Conservation (phyloP, 1,140 invertebrate species). For the Ctenoplectra terminalis region DNA sequence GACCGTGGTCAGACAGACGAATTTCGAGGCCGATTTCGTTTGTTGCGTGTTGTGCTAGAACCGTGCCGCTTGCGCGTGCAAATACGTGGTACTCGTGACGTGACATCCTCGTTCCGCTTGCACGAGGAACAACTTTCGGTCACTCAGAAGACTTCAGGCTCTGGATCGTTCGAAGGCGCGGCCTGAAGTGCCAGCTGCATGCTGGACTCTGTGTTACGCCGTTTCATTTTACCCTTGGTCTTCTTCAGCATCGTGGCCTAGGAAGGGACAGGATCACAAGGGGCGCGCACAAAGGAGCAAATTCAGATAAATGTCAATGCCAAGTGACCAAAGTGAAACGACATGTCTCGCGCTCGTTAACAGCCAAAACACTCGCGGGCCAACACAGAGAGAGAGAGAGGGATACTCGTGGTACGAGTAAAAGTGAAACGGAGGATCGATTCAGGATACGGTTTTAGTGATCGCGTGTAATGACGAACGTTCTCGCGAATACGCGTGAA, state of each 20-base stretch:
- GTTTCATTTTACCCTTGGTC: slow-evolving; percentile 97
- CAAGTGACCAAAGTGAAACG: slow-evolving; percentile 38
- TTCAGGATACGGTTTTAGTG: background rate
- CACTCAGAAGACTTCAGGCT: slow-evolving; percentile 71
- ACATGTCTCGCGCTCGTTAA: slow-evolving; percentile 12
- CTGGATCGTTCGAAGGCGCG: slow-evolving; percentile 80
- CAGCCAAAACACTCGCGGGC: slow-evolving; percentile 37
- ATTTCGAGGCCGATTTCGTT: slow-evolving; percentile 63
- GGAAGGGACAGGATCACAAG: slow-evolving; percentile 82
- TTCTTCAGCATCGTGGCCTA: slow-evolving; percentile 95
- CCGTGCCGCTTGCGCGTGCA: slow-evolving; percentile 10
- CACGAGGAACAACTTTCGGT: slow-evolving; percentile 29
- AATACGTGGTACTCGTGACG: slow-evolving; percentile 26
- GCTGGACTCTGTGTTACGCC: slow-evolving; percentile 95
- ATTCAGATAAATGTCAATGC: slow-evolving; percentile 59
- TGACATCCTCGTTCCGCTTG: slow-evolving; percentile 35
- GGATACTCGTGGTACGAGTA: slow-evolving; percentile 1
- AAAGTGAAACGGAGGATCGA: slow-evolving; percentile 18
- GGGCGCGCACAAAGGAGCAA: slow-evolving; percentile 76
- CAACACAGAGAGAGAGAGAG: slow-evolving; percentile 17
- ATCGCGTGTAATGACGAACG: no score
- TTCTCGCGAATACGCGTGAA: no score
- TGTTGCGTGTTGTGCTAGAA: slow-evolving; percentile 47
- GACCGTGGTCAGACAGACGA: slow-evolving; percentile 40
- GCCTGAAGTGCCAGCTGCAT: slow-evolving; percentile 86